Evolutionary conservation across 2,797 vertebrate species (phyloP), one percentile per base, ranked within the genome.

Genomic region (Syncerus caffer): DNA sequence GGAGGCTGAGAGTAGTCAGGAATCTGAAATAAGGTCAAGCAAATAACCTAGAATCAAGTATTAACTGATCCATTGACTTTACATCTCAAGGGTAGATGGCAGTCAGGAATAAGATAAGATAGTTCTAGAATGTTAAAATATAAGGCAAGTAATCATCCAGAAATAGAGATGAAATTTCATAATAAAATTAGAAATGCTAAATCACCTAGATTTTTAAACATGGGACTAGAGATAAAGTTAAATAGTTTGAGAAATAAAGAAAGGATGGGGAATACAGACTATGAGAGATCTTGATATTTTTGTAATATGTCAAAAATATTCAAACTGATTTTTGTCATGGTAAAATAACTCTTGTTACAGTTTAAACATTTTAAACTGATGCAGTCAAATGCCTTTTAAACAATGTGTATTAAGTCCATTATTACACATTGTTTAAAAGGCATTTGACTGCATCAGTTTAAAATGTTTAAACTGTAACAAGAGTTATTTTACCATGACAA

Each of bases 281-380:
- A 10, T 3, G 1, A 96, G 19, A 88, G 42, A 9, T 51, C 85
- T 34, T 87, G 62, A 88, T 85, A 95, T 83, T 93, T 53, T 88
- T 95, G 14, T 62, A 97, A 97, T 58, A 83, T 57, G 88, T 60
- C 13, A 97, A 95, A 98, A 98, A 91, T 47, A 85, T 29, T 83
- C 64, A 96, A 92, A 95, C 29, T 74, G 34, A 92, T 64, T 97
- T 98, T 58, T 95, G 55, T 93, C 19, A 79, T 45, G 92, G 34
- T 76, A 97, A 97, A 97, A 60, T 87, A 62, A 87, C 87, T 96
- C 96, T 38, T 64, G 95, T 95, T 93, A 42, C 10, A 92, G 71
- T 98, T 97, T 98, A 82, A 82, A 53, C 50, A 53, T 82, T n/a
- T 53, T 82, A 34, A 82, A 82, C 17, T 60, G 93, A 96, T 93